Base-by-base conservation (phyloP, 2,888 invertebrate species). In the Horisme vitalbata region DNA sequence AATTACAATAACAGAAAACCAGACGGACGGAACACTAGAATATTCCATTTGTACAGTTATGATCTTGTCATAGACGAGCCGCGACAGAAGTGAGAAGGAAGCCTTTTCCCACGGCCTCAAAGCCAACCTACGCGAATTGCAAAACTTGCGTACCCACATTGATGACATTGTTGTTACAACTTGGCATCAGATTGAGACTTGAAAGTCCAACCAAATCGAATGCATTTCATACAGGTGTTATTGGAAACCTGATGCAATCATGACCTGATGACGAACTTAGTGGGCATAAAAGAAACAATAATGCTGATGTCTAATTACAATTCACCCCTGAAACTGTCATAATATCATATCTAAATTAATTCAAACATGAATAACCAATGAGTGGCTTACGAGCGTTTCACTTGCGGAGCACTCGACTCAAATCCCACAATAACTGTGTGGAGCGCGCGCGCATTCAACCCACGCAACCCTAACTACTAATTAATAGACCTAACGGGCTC, bases 81-180 rank as follows among this genome's bases (percentile, higher is more conserved):
- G 66, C 52, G 51, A 46, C 50, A 57, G 52, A 48, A 59, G 56
- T 59, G 55, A 62, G 59, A 58, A 67, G 66, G 68, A 66, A 68
- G 67, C 61, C 61, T 61, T 71, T 85, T 86, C 86, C 78, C 86
- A 86, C 86, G 86, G 82, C 81, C 83, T 67, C 71, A 52, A 50
- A 62, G 61, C 52, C 55, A 61, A 64, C 68, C 69, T 59, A 74
- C 68, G 71, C 67, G 65, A 61, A 64, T 74, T 71, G 68, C 69
- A 61, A 71, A 67, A 67, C 58, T 63, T 62, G 61, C 56, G 59
- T 72, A 72, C 72, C 57, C 71, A 74, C 72, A 68, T 63, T 58
- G 72, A 68, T 61, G 69, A 65, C 62, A 63, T 57, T 60, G 58
- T 61, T 61, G 58, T 61, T 61, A 53, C 58, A 57, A 60, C 58